Evolutionary conservation across 2,113 vertebrate genomes (phyloP), one percentile per base, ranked within the genome.

Genomic region (Myotis brandtii): DNA sequence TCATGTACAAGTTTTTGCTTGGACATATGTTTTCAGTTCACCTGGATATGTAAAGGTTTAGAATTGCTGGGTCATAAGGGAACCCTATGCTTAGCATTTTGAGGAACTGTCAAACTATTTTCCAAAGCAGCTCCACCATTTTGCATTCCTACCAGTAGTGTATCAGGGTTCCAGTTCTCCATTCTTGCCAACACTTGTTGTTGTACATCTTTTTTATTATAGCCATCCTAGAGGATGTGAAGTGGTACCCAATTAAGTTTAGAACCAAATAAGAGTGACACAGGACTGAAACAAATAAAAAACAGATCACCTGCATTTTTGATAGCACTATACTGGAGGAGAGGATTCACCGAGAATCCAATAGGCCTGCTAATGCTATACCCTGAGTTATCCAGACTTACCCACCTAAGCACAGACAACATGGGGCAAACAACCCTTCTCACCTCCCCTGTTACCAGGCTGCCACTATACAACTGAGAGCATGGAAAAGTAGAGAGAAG

Each of bases 201-300:
- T 6, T 70, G 30, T 34, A 59, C 4, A 30, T 54, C 56, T 27
- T 92, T 89, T 69, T 92, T 8, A 54, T 70, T 21, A 86, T 0
- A 89, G 75, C 52, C 67, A 77, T 48, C 52, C 72, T 76, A 34
- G 23, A 40, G 30, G 14, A 2, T 56, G 12, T 89, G 34, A 70
- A 48, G 52, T 18, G 9, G 20, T 30, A 54, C 12, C 9, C 67
- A 89, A 4, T 27, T 43, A 92, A 48, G 9, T 13, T 64, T 30
- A 77, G 86, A 93, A 67, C 27, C 69, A 87, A 79, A 88, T 56
- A n/a, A 86, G n/a, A 59, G 23, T 52, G 54, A 87, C 52, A 34
- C 2, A 76, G 30, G 23, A 89, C 14, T 81, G 17, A 89, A 77
- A 66, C 18, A 52, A 48, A 87, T 13, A 70, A 82, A 67, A 80